Evolutionary conservation across 2,113 vertebrate species (phyloP).

Genomic region (Macroglossus sobrinus): DNA sequence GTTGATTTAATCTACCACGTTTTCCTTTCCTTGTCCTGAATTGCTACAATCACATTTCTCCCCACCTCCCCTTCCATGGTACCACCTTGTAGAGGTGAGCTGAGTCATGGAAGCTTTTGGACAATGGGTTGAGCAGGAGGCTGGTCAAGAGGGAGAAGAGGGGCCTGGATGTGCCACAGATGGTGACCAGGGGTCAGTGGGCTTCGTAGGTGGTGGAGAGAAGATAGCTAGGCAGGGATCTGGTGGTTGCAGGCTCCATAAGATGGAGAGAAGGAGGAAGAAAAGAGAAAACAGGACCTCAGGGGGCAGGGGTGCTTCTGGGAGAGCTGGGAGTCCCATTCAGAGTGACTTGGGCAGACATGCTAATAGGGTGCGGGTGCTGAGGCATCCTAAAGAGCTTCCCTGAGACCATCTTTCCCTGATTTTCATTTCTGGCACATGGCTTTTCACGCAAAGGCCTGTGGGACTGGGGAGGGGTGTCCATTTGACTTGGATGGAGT

Average conservation of each 20-base stretch:
- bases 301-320: not conserved
- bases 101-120: not conserved
- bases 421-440: rapidly evolving
- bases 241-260: not conserved
- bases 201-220: rapidly evolving
- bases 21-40: not conserved
- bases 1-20: rapidly evolving
- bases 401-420: not conserved
- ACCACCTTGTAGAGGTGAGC: not conserved
- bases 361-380: rapidly evolving
- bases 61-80: rapidly evolving
- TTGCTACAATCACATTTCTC: rapidly evolving
- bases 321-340: not conserved
- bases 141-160: not conserved
- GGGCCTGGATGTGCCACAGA: not conserved
- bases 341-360: not conserved
- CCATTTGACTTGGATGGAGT: not conserved
- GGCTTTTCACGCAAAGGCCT: too few species aligned
- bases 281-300: not conserved
- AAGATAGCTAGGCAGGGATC: rapidly evolving
- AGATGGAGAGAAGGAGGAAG: not conserved
- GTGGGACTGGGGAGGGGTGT: not conserved
- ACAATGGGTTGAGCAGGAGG: too few species aligned
- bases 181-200: rapidly evolving
- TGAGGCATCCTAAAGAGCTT: not conserved